Conservation (phyloP, 1,140 invertebrate genomes). For the Hypsibius dujardini region DNA sequence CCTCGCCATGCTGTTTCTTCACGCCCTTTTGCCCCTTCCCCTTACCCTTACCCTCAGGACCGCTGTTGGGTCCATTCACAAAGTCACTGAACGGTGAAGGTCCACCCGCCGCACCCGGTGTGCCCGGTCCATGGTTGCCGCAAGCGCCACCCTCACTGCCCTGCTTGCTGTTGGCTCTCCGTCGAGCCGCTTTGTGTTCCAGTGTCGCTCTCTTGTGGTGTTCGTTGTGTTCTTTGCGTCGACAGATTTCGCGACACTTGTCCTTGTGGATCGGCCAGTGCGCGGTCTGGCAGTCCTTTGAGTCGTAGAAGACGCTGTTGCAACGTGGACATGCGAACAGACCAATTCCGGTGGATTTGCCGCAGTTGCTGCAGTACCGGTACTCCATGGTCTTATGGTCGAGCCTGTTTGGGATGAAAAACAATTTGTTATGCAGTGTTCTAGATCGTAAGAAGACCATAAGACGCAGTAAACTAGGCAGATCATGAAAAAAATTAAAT, state of each 20-base stretch:
- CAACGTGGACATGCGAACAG: not conserved
- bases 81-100: not conserved
- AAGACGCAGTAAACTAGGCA: too few species aligned
- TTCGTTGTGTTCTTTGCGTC: conserved; percentile 6
- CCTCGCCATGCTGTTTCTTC: too few species aligned
- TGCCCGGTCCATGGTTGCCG: not conserved
- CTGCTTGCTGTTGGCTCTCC: conserved; percentile 1
- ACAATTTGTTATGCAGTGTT: too few species aligned
- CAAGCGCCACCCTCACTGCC: not conserved
- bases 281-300: not conserved
- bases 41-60: too few species aligned
- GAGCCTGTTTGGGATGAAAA: not conserved
- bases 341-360: not conserved
- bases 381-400: not conserved
- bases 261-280: not conserved
- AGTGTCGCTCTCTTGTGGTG: not conserved
- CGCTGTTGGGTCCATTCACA: too few species aligned
- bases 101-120: not conserved
- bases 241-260: not conserved
- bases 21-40: too few species aligned
- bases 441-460: too few species aligned
- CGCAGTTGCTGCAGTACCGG: not conserved
- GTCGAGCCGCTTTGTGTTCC: not conserved
- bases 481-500: too few species aligned
- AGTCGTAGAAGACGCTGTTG: conserved; percentile 1